Percentiles rank a stretch among this genome's conserved stretches.
Evolutionary conservation across 2,888 invertebrate genomes (phyloP).

Genomic region (Brenthis daphne): DNA sequence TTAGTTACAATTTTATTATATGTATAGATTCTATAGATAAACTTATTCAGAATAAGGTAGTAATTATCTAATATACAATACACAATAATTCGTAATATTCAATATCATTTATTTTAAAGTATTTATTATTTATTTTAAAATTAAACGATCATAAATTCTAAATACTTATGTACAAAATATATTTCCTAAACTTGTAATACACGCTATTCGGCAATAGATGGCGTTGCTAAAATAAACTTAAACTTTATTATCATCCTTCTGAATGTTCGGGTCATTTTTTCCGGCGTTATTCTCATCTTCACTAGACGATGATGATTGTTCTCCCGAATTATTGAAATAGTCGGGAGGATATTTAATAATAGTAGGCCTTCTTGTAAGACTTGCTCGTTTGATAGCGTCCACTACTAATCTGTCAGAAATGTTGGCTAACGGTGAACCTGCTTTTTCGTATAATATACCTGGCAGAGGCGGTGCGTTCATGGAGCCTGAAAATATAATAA

Average conservation of each 20-base stretch:
- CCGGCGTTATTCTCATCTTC: constrained; percentile 55
- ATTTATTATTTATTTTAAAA: too few species aligned
- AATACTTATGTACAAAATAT: not conserved
- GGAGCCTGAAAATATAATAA: constrained; percentile 53
- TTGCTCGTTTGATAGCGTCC: constrained; percentile 70
- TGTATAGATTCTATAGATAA: too few species aligned
- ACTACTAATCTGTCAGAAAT: constrained; percentile 69
- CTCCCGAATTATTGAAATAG: constrained; percentile 64
- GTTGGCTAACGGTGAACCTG: constrained; percentile 55
- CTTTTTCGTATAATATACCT: constrained; percentile 49
- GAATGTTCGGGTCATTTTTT: not conserved
- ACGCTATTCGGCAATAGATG: constrained; percentile 57
- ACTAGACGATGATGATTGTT: constrained; percentile 66
- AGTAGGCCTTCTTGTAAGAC: constrained; percentile 65
- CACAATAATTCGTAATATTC: too few species aligned
- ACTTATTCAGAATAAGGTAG: too few species aligned
- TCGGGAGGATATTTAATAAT: constrained; percentile 70
- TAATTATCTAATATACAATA: too few species aligned
- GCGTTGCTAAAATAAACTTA: constrained; percentile 43
- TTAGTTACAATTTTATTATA: too few species aligned
- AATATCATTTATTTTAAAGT: too few species aligned
- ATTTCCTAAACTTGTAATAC: not conserved
- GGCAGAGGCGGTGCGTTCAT: constrained; percentile 53
- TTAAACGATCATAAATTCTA: too few species aligned
- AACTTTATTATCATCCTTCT: constrained; percentile 14